Percentiles rank a stretch among this genome's conserved stretches.
Conservation (phyloP, 2,113 vertebrate species). For the Vidua macroura region DNA sequence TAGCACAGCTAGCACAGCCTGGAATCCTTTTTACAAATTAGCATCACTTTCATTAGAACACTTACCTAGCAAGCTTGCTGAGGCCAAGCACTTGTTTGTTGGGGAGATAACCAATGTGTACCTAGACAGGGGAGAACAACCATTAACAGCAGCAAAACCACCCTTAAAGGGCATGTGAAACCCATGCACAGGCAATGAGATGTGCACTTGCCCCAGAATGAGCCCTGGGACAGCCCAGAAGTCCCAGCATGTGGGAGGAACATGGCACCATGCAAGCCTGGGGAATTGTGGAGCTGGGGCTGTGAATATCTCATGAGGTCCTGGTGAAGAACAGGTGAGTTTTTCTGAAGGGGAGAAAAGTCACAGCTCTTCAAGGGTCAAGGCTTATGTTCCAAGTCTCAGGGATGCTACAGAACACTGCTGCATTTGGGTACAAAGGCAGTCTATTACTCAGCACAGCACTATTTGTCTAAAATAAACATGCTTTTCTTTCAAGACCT, state of each 20-base stretch:
- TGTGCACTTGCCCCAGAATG: neutral
- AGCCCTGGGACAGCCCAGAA: neutral
- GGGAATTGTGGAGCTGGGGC: neutral
- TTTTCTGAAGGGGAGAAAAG: neutral
- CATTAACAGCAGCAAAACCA: neutral
- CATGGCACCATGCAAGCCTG: neutral
- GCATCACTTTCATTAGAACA: conserved; percentile 18
- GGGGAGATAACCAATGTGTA: conserved; percentile 97
- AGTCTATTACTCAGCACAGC: neutral
- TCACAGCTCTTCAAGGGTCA: neutral
- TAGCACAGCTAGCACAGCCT: neutral
- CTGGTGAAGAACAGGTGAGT: neutral
- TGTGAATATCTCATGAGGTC: neutral
- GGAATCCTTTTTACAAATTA: conserved; percentile 27
- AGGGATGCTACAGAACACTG: neutral
- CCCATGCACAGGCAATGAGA: conserved; percentile 6
- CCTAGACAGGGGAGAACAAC: conserved; percentile 71
- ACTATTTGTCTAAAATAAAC: neutral
- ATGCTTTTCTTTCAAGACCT: neutral
- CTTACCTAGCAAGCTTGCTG: conserved; percentile 97
- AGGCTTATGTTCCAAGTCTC: conserved; percentile 22
- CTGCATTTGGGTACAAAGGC: neutral
- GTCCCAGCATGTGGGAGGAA: neutral
- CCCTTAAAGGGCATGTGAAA: neutral
- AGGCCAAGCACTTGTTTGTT: conserved; percentile 98